phyloP scores from a whole-genome alignment of 2,888 invertebrate species.

The Drosophila birchii region DNA sequence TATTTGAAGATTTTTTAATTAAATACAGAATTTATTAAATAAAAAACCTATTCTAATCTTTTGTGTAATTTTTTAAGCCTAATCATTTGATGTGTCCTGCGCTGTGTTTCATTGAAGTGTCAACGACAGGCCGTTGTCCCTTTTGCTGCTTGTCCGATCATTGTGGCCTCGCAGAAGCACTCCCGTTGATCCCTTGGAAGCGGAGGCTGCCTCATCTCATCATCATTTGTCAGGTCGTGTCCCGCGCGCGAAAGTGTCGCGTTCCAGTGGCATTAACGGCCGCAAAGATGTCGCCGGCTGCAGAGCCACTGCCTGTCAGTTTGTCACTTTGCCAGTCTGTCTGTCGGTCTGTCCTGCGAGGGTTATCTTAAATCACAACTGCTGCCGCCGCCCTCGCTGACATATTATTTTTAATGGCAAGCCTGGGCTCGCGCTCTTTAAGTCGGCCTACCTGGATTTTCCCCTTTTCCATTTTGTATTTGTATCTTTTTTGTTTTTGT shows the following conservation, averaged over 20 bases:
- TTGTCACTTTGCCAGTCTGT: conserved; percentile 9
- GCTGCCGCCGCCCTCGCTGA: conserved; percentile 41
- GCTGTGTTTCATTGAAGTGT: not conserved
- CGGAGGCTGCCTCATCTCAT: conserved; percentile 14
- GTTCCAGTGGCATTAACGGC: conserved; percentile 25
- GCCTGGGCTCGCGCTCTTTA: conserved; percentile 12
- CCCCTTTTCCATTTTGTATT: not conserved
- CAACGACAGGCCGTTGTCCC: not conserved
- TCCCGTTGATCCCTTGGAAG: conserved; percentile 6
- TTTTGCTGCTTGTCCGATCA: not conserved
- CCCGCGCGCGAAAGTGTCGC: conserved; percentile 26
- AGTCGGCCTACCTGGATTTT: conserved; percentile 38
- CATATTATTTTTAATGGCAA: conserved; percentile 49
- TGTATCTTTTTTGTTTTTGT: conserved; percentile 33
- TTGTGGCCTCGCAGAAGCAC: not conserved
- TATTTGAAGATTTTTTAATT: not conserved
- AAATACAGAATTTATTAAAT: not conserved
- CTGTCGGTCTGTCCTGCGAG: conserved; percentile 11
- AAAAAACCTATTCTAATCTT: not conserved
- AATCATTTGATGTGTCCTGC: not conserved
- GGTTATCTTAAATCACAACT: conserved; percentile 65
- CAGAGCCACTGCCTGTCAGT: conserved; percentile 7
- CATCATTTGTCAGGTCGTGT: conserved; percentile 31
- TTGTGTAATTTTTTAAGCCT: not conserved
- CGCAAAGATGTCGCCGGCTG: conserved; percentile 10